Evolutionary conservation across 1,140 invertebrate genomes (phyloP).

Genomic region (Drosophila bocki): DNA sequence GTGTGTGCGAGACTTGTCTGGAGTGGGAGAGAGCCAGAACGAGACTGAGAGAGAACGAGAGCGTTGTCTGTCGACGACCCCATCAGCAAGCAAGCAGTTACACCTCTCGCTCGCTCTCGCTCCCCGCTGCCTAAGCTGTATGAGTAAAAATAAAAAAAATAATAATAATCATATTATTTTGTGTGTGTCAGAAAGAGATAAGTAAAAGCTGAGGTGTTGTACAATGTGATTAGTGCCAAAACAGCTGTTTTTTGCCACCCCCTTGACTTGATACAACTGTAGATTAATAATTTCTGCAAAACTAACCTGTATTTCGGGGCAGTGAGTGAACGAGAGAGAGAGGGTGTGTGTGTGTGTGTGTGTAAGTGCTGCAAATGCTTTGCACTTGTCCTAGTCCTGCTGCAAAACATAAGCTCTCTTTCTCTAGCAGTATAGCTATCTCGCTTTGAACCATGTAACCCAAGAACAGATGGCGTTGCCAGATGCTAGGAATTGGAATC

Average conservation of each 20-base stretch:
- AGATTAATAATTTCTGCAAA: conserved; percentile 9
- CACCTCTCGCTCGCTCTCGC: conserved; percentile 16
- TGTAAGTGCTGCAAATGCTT: conserved; percentile 12
- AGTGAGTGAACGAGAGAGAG: conserved; percentile 4
- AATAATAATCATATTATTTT: neutral
- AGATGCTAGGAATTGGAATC: conserved; percentile 5
- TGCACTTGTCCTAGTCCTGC: conserved; percentile 48
- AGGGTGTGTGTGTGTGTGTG: conserved; percentile 1
- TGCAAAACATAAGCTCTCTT: conserved; percentile 11
- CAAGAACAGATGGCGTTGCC: conserved; percentile 16
- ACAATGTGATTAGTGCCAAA: conserved; percentile 4
- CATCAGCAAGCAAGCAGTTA: conserved; percentile 20
- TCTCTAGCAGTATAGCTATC: conserved; percentile 5
- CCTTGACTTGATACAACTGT: neutral
- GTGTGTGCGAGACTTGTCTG: conserved; percentile 15
- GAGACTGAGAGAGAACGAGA: conserved; percentile 25
- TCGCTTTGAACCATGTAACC: conserved; percentile 14
- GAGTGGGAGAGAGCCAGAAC: conserved; percentile 19
- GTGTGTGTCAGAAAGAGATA: conserved; percentile 12
- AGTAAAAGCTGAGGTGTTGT: neutral
- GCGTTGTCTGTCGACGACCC: conserved; percentile 37
- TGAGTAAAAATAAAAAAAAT: conserved; percentile 15
- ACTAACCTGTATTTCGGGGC: conserved; percentile 12
- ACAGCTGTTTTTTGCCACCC: conserved; percentile 25
- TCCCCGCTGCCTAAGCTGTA: conserved; percentile 17